phyloP scores from a whole-genome alignment of 2,888 invertebrate genomes.

The Agriopis marginaria region DNA sequence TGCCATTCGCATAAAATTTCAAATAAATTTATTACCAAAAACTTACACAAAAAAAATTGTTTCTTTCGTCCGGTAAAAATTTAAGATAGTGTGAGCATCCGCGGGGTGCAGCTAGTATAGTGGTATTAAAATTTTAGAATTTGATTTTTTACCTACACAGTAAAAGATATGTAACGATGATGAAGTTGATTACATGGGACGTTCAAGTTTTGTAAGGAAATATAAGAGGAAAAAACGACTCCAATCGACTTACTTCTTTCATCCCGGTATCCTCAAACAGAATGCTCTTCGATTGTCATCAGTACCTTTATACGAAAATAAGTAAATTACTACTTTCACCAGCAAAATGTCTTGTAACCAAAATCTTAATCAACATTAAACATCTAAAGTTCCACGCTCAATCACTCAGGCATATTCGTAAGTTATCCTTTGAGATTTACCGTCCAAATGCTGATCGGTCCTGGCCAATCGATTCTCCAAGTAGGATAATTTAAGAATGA shows the following conservation, averaged over 20 bases:
- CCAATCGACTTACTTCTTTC: conserved; percentile 57
- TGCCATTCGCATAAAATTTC: too few relatives aligned
- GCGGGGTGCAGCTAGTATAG: too few relatives aligned
- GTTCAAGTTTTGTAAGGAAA: too few relatives aligned
- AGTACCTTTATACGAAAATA: conserved; percentile 50
- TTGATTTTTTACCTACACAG: too few relatives aligned
- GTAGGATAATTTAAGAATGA: conserved; percentile 77
- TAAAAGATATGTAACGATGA: too few relatives aligned
- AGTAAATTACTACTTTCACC: conserved; percentile 30
- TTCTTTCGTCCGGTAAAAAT: too few relatives aligned
- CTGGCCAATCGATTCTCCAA: conserved; percentile 73
- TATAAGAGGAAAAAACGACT: too few relatives aligned
- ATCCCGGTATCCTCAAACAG: conserved; percentile 53
- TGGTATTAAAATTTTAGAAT: too few relatives aligned
- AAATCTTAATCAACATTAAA: conserved; percentile 55
- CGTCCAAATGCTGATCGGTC: conserved; percentile 77
- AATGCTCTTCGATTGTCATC: conserved; percentile 37
- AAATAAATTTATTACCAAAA: too few relatives aligned
- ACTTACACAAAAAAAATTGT: too few relatives aligned
- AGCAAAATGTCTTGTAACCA: conserved; percentile 37
- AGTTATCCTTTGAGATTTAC: conserved; percentile 75
- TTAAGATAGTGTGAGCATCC: too few relatives aligned
- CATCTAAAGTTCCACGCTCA: conserved; percentile 50
- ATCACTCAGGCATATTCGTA: conserved; percentile 55
- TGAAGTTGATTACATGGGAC: too few relatives aligned